Conservation (phyloP, 2,113 vertebrate species). For the Oncorhynchus mykiss region DNA sequence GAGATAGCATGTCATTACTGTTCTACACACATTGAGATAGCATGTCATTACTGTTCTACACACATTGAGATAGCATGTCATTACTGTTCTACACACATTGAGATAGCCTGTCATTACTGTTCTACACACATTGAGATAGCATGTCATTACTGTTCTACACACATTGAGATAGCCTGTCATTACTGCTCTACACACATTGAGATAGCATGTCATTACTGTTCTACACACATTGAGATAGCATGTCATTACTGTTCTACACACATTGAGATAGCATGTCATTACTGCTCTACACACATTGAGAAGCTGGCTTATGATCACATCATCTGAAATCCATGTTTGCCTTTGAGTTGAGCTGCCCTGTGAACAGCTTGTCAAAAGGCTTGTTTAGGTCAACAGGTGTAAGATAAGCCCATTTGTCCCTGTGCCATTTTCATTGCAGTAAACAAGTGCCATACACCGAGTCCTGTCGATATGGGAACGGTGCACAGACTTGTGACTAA, state of each 20-base stretch:
- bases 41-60: too few species aligned
- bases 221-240: too few species aligned
- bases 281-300: neutral
- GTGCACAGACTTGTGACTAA: conserved; percentile 61
- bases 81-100: too few species aligned
- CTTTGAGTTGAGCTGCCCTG: conserved; percentile 28
- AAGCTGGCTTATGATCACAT: neutral
- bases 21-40: neutral
- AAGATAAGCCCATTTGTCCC: conserved; percentile 58
- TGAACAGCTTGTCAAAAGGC: conserved; percentile 51
- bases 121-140: too few species aligned
- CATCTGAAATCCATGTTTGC: neutral
- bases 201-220: too few species aligned
- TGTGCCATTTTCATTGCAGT: conserved; percentile 47
- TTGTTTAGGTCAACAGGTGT: conserved; percentile 67
- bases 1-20: too few species aligned
- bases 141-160: too few species aligned
- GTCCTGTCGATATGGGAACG: conserved; percentile 31
- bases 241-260: too few species aligned
- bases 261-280: neutral
- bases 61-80: too few species aligned
- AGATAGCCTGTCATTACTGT: too few species aligned
- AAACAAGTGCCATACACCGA: conserved; percentile 19
- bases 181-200: too few species aligned
- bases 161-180: too few species aligned